Evolutionary conservation across 2,888 invertebrate genomes (phyloP).

Genomic region (Malthinus seriepunctatus): DNA sequence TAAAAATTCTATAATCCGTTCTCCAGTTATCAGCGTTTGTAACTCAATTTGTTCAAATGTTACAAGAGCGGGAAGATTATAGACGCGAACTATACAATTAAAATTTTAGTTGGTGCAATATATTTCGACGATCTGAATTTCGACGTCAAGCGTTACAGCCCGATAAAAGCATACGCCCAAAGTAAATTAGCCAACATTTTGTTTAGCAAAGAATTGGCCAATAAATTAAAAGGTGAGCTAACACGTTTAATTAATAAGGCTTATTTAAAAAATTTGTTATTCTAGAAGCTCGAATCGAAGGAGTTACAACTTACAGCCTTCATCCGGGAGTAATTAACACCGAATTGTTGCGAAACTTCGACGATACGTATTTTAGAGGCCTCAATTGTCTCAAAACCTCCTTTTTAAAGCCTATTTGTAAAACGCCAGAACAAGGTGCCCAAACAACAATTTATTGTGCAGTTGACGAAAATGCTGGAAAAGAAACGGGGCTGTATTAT

Average conservation of each 20-base stretch:
- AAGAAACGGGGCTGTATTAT: slow-evolving; percentile 62
- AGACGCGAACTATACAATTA: no score
- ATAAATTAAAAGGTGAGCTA: slow-evolving; percentile 50
- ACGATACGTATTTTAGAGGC: slow-evolving; percentile 37
- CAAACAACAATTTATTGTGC: slow-evolving; percentile 77
- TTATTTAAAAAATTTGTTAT: slow-evolving; percentile 11
- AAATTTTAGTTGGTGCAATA: slow-evolving; percentile 57
- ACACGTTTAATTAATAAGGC: not conserved
- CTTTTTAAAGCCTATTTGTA: slow-evolving; percentile 53
- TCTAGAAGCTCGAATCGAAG: slow-evolving; percentile 48
- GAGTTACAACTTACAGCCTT: slow-evolving; percentile 68
- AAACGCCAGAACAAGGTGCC: slow-evolving; percentile 68
- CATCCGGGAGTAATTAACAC: slow-evolving; percentile 79
- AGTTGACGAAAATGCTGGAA: slow-evolving; percentile 65
- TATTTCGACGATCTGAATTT: slow-evolving; percentile 74
- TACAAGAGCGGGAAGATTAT: no score
- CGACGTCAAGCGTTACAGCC: slow-evolving; percentile 65
- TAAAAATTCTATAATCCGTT: no score
- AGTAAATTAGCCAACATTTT: slow-evolving; percentile 81
- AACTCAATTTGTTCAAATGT: no score
- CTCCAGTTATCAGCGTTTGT: no score
- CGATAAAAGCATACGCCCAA: slow-evolving; percentile 69
- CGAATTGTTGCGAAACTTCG: slow-evolving; percentile 71
- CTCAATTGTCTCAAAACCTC: slow-evolving; percentile 59
- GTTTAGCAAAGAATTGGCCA: slow-evolving; percentile 70